Conservation (phyloP, 2,797 vertebrate species). For the Trachurus trachurus region DNA sequence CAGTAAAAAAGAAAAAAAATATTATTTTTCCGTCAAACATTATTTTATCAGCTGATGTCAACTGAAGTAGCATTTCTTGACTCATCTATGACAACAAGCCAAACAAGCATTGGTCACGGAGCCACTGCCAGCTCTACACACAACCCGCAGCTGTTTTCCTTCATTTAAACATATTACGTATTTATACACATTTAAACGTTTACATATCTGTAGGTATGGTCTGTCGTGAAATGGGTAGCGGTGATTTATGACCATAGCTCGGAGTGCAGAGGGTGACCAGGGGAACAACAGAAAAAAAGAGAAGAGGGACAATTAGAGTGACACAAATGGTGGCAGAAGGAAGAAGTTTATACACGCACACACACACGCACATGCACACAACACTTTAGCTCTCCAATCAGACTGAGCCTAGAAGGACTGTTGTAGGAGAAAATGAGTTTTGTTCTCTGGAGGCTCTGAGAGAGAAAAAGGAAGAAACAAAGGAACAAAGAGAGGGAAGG, state of each 20-base stretch:
- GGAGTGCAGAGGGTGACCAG: constrained; percentile 20
- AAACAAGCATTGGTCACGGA: neutral
- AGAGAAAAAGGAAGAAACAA: neutral
- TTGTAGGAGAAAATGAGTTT: constrained; percentile 76
- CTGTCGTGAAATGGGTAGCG: constrained; percentile 16
- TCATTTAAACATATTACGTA: constrained; percentile 4
- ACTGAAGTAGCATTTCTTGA: neutral
- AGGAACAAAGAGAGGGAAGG: constrained; percentile 15
- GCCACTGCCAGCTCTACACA: neutral
- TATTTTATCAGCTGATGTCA: neutral
- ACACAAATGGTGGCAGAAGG: constrained; percentile 34
- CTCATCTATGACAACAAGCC: neutral
- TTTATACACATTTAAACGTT: neutral
- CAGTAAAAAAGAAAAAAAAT: neutral
- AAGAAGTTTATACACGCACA: constrained; percentile 17
- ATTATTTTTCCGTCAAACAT: neutral
- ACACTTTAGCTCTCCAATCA: constrained; percentile 39
- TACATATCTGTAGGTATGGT: neutral
- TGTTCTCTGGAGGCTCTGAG: constrained; percentile 58
- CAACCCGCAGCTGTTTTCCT: neutral
- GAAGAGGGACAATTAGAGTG: constrained; percentile 10
- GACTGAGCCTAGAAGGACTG: constrained; percentile 51
- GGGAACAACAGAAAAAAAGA: constrained; percentile 1
- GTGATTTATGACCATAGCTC: constrained; percentile 49
- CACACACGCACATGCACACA: neutral